Base-by-base conservation (phyloP, 64 coral and sea anemone genomes). In the Pocillopora damicornis region DNA sequence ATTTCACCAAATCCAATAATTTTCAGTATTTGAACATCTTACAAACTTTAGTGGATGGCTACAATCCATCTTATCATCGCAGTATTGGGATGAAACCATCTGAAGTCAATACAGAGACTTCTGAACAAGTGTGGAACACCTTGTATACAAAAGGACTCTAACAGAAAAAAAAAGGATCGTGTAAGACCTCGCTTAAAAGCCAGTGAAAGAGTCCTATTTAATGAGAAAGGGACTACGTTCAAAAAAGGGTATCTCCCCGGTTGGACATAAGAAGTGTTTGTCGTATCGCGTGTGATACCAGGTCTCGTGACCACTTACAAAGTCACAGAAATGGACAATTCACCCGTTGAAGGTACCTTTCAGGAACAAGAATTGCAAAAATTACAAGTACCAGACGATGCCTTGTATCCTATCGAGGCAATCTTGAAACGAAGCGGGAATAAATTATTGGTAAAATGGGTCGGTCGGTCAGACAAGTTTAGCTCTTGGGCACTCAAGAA, bases 241-340 rank as follows among this genome's bases (percentile, higher is more conserved):
- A 58, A 78, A 18, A 78, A 78, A 78, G 76, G 38, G 4, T 78
- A 78, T 22, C 17, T 78, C 10, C 76, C 45, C 9, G 16, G 22
- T 18, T 78, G 76, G 76, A 78, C 76, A 22, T 38, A 78, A 59
- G 76, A 78, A 78, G 76, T 78, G 76, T 58, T 78, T 58, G 35
- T 58, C 18, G 45, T 78, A 58, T n/a, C 7, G 8, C 18, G 76
- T 2, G 38, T 78, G 15, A 10, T 59, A 4, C 20, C 76, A 11
- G 45, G 76, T 9, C 1, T 16, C 17, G 18, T 78, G 6, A 9
- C 12, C 23, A 58, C 56, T 7, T 78, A 78, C 56, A 78, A 59
- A 22, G 12, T 58, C 37, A 13, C n/a, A 20, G 51, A 78, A 58
- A 11, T 58, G 45, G 76, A 78, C 35, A 56, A 17, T 1, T 58